Evolutionary conservation across 2,888 invertebrate species (phyloP), one percentile per base, ranked within the genome.

Genomic region (Coelopa pilipes): DNA sequence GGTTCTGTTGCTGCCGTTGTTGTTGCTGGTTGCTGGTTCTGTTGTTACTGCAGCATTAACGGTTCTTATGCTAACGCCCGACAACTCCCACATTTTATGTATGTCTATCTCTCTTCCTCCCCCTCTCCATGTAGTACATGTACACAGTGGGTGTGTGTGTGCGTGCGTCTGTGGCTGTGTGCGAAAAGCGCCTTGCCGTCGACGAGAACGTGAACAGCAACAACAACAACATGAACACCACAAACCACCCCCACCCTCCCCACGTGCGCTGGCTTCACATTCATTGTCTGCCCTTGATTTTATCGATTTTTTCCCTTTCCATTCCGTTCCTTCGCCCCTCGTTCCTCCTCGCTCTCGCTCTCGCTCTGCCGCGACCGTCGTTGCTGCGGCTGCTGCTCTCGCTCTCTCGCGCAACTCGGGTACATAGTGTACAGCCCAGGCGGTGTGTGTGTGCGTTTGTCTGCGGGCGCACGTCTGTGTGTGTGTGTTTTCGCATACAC

Each of bases 241-340:
- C 2, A 34, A 34, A 34, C 34, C 34, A 34, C 34, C 34, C 34
- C 34, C 34, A 10, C 21, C 24, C 60, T 15, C 21, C 60, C 60
- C 34, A 21, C 60, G 24, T 19, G 50, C 21, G 34, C 21, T 50
- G 17, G 74, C 77, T 78, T 81, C 78, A 78, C 77, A 81, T 80
- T 80, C 82, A 84, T 85, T 86, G 86, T 86, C 87, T 86, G 86
- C 86, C 86, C 86, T 86, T 86, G 86, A 86, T 86, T 85, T 86
- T 86, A 86, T 86, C 82, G 86, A 86, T 86, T 86, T 85, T 70
- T 57, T 55, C 63, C 69, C 55, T 46, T 65, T 65, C 53, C 70
- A 34, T 69, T 15, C 21, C 62, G 34, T 19, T 55, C 15, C 69
- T 63, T 69, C 17, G 1, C 12, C 19, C 1, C 53, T 62, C 24